A percentile compares a stretch with the other conserved stretches of the same genome.
Evolutionary conservation across 2,113 vertebrate species (phyloP).

Genomic region (Anolis sagrei): DNA sequence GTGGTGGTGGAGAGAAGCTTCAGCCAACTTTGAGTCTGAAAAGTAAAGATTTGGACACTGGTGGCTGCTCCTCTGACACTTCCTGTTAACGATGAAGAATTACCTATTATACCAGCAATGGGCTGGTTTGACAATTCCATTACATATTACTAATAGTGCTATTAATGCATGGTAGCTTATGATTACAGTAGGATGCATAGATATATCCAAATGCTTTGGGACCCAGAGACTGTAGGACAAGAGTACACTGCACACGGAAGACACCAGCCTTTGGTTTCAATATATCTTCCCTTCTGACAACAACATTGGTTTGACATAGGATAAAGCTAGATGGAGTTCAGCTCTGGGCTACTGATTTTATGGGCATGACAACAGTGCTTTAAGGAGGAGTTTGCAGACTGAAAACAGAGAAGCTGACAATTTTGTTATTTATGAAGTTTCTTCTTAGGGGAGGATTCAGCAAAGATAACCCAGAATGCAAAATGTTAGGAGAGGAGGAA

Average conservation of each 20-base stretch:
- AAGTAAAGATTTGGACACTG: conserved; percentile 44
- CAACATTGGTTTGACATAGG: neutral
- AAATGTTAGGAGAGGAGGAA: neutral
- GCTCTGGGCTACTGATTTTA: neutral
- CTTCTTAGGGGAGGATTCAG: conserved; percentile 19
- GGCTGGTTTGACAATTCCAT: conserved; percentile 71
- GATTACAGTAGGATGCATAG: neutral
- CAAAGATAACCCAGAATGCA: neutral
- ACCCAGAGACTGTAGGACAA: neutral
- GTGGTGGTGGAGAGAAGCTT: neutral
- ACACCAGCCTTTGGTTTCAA: conserved; percentile 19
- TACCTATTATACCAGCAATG: conserved; percentile 35
- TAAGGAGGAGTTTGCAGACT: neutral
- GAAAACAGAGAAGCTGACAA: conserved; percentile 6
- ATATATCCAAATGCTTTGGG: accelerated
- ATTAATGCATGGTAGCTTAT: conserved; percentile 63
- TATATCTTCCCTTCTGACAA: neutral
- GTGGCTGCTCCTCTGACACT: conserved; percentile 49
- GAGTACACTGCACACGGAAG: conserved; percentile 3
- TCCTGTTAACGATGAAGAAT: conserved; percentile 70
- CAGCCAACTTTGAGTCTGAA: conserved; percentile 41
- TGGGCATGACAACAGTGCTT: neutral
- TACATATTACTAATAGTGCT: conserved; percentile 64
- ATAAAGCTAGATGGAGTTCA: neutral
- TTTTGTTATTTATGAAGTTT: conserved; percentile 22